Evolutionary conservation across 2,888 invertebrate genomes (phyloP).

Genomic region (Athrips mouffetella): DNA sequence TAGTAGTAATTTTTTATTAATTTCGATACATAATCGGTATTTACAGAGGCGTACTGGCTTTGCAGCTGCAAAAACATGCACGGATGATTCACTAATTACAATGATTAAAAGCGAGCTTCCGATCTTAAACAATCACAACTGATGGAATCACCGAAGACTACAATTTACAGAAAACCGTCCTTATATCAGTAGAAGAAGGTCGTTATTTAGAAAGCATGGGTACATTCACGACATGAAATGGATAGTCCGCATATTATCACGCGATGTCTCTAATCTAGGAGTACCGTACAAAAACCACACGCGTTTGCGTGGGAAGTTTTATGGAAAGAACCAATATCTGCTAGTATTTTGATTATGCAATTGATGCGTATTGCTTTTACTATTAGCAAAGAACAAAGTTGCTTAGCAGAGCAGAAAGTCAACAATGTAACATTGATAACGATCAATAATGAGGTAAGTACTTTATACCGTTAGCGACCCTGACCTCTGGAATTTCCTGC

Average conservation of each 20-base stretch:
- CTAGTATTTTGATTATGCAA: constrained; percentile 11
- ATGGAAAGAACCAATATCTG: constrained; percentile 1
- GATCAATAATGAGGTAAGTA: constrained; percentile 3
- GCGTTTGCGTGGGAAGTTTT: constrained; percentile 17
- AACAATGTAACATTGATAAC: constrained; percentile 3
- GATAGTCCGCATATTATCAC: constrained; percentile 18
- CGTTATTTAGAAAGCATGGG: no score
- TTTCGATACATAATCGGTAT: constrained; percentile 2
- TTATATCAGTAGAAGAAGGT: neutral
- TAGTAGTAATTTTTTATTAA: constrained; percentile 4
- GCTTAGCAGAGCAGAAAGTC: neutral
- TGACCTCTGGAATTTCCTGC: constrained; percentile 3
- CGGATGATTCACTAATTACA: constrained; percentile 2
- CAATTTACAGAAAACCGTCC: neutral
- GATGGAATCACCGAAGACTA: neutral
- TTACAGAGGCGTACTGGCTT: neutral
- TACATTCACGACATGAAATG: constrained; percentile 7
- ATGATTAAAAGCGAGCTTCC: constrained; percentile 7
- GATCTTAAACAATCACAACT: constrained; percentile 2
- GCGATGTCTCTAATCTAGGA: constrained; percentile 12
- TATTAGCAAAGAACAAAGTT: neutral
- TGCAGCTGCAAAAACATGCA: constrained; percentile 4
- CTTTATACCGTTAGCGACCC: constrained; percentile 4
- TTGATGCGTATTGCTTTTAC: neutral
- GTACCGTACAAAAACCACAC: constrained; percentile 14